Conservation (phyloP, 2,113 vertebrate species). For the Pteronura brasiliensis region DNA sequence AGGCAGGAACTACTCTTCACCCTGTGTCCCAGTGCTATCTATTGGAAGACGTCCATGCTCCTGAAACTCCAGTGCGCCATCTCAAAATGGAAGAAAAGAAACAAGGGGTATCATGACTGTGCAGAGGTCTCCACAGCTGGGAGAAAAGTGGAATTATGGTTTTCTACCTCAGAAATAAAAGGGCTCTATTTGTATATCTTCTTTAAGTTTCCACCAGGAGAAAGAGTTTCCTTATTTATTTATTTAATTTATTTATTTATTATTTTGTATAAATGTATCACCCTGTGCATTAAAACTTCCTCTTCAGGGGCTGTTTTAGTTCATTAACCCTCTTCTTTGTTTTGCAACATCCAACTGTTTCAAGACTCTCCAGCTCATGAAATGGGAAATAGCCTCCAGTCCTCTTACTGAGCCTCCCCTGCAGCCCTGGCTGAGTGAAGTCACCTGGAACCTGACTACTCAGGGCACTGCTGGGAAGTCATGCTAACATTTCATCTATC, state of each 20-base stretch:
- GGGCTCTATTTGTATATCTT: background rate
- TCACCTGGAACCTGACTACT: rapidly evolving
- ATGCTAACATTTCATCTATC: background rate
- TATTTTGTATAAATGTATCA: background rate
- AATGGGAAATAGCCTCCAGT: background rate
- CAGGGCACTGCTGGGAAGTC: background rate
- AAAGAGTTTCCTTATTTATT: background rate
- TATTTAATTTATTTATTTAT: too few species aligned
- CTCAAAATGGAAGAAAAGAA: background rate
- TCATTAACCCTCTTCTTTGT: background rate
- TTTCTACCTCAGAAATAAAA: background rate
- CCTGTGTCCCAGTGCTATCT: background rate
- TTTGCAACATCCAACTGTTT: background rate
- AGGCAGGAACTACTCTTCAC: background rate
- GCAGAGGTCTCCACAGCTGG: background rate
- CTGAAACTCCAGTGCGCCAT: rapidly evolving
- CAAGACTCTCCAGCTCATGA: background rate
- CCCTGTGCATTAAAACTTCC: background rate
- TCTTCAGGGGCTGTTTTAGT: background rate
- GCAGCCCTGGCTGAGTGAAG: background rate
- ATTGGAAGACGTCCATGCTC: background rate
- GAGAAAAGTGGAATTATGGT: background rate
- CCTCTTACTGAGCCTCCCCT: background rate
- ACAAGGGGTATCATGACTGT: background rate
- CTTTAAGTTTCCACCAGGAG: background rate